Evolutionary conservation across 35 echinoderm and acorn worm genomes (phyloP), one percentile per base, ranked within the genome.

Genomic region (Chiridota heheva): DNA sequence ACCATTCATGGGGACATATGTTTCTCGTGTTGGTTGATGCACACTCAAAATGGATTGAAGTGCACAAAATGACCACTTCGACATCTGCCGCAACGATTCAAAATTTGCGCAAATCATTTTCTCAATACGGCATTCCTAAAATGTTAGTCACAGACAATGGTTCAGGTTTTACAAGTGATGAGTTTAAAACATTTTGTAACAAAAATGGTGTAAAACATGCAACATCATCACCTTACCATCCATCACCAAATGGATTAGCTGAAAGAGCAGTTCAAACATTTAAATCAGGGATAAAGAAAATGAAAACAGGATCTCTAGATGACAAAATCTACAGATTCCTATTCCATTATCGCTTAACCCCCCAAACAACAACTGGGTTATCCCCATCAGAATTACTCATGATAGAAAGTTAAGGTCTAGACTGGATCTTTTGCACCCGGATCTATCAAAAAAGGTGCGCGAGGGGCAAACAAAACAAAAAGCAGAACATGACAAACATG

Each of bases 21-120:
- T 81, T 89, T 53, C 42, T 95, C 6, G 56, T 89, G 4, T 60
- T 95, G 1, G 80, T 95, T 7, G 85, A 95, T 38, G 91, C 91
- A 25, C 80, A 88, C 26, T 87, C 79, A 3, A 95, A 89, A 44
- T 89, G 91, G 91, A 40, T 80, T 36, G 91, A 95, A 24, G 86
- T 86, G 29, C 65, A 79, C 26, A 55, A 71, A 26, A 95, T 85
- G 76, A 46, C 51, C 8, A 60, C 48, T 42, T 33, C 63, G 28
- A 95, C 80, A 34, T 73, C 53, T 2, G 38, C 39, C 4, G 68
- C 36, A 32, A 87, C 77, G 22, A 78, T 88, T 41, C 35, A 82
- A 20, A 26, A 48, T 8, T 33, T 88, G 13, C 45, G 80, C 15
- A 7, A 82, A 40, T 44, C 44, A 15, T 95, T 93, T 40, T 70